phyloP scores from a whole-genome alignment of 2,888 invertebrate species.

The Mylabris sibirica region DNA sequence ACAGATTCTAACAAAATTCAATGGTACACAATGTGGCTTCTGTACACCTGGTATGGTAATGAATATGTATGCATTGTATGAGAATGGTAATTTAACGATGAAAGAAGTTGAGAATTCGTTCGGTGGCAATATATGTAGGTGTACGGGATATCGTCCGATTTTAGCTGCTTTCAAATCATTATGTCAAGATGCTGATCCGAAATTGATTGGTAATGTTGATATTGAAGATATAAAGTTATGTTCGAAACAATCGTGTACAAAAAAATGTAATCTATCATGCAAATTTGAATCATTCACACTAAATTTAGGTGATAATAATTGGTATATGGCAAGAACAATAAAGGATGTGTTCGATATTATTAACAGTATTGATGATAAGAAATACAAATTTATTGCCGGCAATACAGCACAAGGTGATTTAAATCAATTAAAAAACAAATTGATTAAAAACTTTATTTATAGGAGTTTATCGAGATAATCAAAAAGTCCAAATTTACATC shows the following conservation, averaged over 20 bases:
- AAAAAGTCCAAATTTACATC: constrained; percentile 66
- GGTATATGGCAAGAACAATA: neutral
- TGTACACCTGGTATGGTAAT: constrained; percentile 81
- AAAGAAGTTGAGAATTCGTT: constrained; percentile 74
- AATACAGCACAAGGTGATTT: constrained; percentile 76
- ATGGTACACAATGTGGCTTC: constrained; percentile 75
- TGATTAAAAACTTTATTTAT: constrained; percentile 51
- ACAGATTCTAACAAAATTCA: constrained; percentile 65
- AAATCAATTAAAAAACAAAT: constrained; percentile 3
- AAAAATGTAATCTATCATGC: constrained; percentile 56
- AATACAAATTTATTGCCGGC: constrained; percentile 73
- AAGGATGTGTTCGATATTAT: neutral
- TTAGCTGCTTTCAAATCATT: constrained; percentile 71
- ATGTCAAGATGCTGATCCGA: constrained; percentile 61
- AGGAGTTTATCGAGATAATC: constrained; percentile 48
- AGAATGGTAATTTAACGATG: constrained; percentile 62
- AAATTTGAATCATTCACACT: constrained; percentile 54
- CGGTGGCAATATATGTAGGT: constrained; percentile 76
- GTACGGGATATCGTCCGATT: constrained; percentile 74
- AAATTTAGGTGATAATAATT: constrained; percentile 46
- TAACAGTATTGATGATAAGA: constrained; percentile 38
- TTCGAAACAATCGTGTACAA: constrained; percentile 46
- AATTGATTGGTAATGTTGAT: constrained; percentile 53
- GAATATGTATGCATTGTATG: constrained; percentile 71
- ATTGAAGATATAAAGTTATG: constrained; percentile 59